phyloP scores from a whole-genome alignment of 2,113 vertebrate species.

The Pipa parva region DNA sequence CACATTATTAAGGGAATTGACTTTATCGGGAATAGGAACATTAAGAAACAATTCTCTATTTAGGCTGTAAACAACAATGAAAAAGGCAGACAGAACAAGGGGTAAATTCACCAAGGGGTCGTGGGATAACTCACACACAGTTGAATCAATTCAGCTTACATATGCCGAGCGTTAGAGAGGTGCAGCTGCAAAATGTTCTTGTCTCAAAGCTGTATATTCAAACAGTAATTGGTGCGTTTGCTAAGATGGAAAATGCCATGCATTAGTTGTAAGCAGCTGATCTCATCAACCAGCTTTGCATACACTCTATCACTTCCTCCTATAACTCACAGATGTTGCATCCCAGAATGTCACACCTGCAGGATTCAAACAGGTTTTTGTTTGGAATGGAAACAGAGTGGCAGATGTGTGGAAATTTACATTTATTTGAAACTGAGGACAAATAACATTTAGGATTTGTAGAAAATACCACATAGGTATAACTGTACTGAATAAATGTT shows the following conservation, averaged over 20 bases:
- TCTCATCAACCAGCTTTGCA: conserved; percentile 49
- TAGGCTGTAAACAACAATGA: conserved; percentile 29
- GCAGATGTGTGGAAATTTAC: conserved; percentile 56
- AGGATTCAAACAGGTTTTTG: conserved; percentile 49
- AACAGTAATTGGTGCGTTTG: conserved; percentile 52
- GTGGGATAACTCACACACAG: conserved; percentile 30
- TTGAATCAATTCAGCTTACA: conserved; percentile 39
- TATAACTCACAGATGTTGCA: conserved; percentile 54
- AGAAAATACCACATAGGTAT: conserved; percentile 40
- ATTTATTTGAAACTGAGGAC: conserved; percentile 35
- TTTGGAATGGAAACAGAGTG: conserved; percentile 35
- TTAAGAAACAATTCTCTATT: conserved; percentile 28
- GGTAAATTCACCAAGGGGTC: conserved; percentile 31
- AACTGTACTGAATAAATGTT: conserved; percentile 2
- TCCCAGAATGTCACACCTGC: conserved; percentile 57
- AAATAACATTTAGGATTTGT: conserved; percentile 31
- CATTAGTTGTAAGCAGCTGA: conserved; percentile 50
- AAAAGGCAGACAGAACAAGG: conserved; percentile 38
- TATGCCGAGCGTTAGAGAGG: conserved; percentile 26
- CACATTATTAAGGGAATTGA: conserved; percentile 26
- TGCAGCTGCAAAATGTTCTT: conserved; percentile 49
- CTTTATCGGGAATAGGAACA: conserved; percentile 26
- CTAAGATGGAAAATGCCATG: conserved; percentile 47
- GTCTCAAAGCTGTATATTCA: conserved; percentile 46
- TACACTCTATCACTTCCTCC: conserved; percentile 49